Evolutionary conservation across 2,797 vertebrate species (phyloP).

Genomic region (Smutsia gigantea): DNA sequence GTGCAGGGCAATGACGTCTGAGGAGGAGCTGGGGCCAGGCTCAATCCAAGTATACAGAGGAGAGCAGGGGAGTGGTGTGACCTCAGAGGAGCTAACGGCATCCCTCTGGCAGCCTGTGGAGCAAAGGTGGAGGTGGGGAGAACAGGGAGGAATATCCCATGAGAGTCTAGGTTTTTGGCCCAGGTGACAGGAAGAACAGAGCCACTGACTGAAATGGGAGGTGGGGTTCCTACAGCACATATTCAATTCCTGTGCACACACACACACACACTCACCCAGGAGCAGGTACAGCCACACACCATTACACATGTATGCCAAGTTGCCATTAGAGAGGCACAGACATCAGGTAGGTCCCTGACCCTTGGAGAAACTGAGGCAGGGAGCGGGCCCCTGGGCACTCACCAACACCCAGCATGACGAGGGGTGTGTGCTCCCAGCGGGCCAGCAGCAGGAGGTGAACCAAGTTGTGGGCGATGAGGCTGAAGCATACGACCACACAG

Average conservation of each 20-base stretch:
- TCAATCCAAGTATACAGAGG: background rate
- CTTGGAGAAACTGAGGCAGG: background rate
- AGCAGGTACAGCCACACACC: rapidly evolving
- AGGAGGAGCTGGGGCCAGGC: background rate
- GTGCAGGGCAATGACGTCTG: background rate
- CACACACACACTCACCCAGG: rapidly evolving
- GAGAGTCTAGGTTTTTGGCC: background rate
- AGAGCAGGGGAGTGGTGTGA: background rate
- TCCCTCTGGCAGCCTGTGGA: background rate
- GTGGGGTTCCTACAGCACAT: background rate
- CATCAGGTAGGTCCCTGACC: background rate
- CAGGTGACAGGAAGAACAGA: background rate
- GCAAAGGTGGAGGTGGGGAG: background rate
- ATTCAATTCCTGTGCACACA: rapidly evolving
- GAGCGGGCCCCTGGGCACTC: conserved; percentile 78
- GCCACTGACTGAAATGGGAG: background rate
- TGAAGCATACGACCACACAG: conserved; percentile 95
- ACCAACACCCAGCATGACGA: conserved; percentile 92
- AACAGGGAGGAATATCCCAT: background rate
- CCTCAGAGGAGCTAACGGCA: background rate
- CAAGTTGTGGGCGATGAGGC: conserved; percentile 95
- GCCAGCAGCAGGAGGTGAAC: conserved; percentile 94
- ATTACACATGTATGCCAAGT: rapidly evolving
- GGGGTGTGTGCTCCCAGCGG: conserved; percentile 91
- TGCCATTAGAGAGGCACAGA: background rate